A percentile compares a stretch with the other conserved stretches of the same genome.
Conservation (phyloP, 2,888 invertebrate genomes). For the Lepidocyrtoides sp. region DNA sequence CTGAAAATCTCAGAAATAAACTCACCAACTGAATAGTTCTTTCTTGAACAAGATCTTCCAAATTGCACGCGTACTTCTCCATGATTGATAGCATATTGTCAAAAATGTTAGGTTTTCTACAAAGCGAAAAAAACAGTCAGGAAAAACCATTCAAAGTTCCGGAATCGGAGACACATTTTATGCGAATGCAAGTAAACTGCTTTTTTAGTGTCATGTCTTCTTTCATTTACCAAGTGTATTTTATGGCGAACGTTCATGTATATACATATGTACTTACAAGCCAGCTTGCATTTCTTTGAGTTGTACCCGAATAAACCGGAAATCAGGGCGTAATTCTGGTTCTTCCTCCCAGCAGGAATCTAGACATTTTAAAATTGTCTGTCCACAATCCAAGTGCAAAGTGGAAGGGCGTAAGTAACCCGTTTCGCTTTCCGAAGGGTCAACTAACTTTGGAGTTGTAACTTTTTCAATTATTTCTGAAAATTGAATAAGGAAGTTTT, state of each 20-base stretch:
- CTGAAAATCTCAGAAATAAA: neutral
- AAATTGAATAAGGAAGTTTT: neutral
- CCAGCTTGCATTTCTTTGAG: slow-evolving; percentile 96
- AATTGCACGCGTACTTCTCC: slow-evolving; percentile 96
- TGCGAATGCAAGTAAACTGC: neutral
- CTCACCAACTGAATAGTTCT: slow-evolving; percentile 92
- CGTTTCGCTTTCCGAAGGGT: slow-evolving; percentile 49
- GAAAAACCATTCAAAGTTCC: neutral
- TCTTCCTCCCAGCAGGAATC: slow-evolving; percentile 93
- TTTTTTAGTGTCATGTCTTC: neutral
- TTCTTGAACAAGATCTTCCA: slow-evolving; percentile 94
- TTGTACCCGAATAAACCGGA: slow-evolving; percentile 91
- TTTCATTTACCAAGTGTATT: neutral
- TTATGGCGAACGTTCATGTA: no score
- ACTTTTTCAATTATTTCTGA: slow-evolving; percentile 83
- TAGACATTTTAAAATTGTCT: slow-evolving; percentile 87
- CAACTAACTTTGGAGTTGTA: slow-evolving; percentile 69
- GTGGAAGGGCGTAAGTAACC: slow-evolving; percentile 81
- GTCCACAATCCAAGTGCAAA: slow-evolving; percentile 85
- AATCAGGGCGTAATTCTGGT: slow-evolving; percentile 93
- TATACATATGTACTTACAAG: slow-evolving; percentile 91
- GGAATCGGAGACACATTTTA: neutral
- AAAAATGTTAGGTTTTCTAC: slow-evolving; percentile 93
- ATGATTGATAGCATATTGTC: slow-evolving; percentile 96
- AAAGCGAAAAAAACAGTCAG: slow-evolving; percentile 47